Conservation (phyloP, 2,797 vertebrate species). For the Galago senegalensis region DNA sequence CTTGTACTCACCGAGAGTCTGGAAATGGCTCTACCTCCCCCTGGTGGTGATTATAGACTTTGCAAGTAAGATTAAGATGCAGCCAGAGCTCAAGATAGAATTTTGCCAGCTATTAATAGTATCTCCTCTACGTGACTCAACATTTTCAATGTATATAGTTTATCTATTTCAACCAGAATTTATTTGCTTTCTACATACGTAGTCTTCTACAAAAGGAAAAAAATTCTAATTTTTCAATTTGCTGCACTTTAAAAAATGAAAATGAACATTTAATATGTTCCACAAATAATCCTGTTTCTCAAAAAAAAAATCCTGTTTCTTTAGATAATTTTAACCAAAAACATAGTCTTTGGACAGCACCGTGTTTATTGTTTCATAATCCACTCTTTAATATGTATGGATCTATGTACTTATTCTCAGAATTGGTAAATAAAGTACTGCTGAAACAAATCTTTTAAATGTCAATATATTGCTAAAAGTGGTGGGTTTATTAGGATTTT, state of each 20-base stretch:
- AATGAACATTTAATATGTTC: neutral
- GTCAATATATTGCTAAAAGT: conserved; percentile 45
- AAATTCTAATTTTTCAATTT: neutral
- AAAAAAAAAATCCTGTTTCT: neutral
- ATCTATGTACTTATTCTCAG: conserved; percentile 34
- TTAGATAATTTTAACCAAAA: conserved; percentile 43
- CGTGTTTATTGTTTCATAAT: neutral
- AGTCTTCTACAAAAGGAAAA: neutral
- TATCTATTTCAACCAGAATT: neutral
- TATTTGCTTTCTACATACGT: neutral
- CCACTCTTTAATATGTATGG: conserved; percentile 1
- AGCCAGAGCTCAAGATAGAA: neutral
- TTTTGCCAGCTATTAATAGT: neutral
- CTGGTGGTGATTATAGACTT: conserved; percentile 61
- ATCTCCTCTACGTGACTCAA: neutral
- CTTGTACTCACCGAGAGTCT: neutral
- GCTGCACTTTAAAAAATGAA: neutral
- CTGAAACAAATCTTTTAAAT: conserved; percentile 52
- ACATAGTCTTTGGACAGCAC: neutral
- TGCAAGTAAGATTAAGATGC: neutral
- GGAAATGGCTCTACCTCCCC: conserved; percentile 42
- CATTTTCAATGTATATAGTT: neutral
- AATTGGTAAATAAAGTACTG: conserved; percentile 1
- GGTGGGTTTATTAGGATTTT: conserved; percentile 17
- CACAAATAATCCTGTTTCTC: neutral